A percentile compares a stretch with the other conserved stretches of the same genome.
These are phyloP conservation scores for Philonicus albiceps DNA, from an alignment of 2,888 invertebrate species.

Conservation along the genomic window DNA sequence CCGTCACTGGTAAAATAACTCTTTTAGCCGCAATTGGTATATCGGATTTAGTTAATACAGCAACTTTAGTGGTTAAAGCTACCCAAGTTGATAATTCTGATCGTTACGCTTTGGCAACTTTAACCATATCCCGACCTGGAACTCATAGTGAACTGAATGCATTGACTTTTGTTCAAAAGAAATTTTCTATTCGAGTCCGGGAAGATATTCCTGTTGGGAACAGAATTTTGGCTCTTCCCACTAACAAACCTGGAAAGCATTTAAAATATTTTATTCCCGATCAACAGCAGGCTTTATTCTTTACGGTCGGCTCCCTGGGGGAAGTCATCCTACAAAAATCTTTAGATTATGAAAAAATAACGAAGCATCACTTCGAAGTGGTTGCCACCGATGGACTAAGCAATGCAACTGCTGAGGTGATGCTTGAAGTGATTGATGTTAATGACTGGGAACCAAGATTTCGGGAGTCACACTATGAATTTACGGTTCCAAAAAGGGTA, in stretches of 20 bases:
- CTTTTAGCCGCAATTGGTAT: constrained; percentile 59
- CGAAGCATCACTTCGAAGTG: constrained; percentile 78
- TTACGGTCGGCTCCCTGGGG: constrained; percentile 79
- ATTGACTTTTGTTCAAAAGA: constrained; percentile 71
- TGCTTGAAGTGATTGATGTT: constrained; percentile 82
- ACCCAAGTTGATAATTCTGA: constrained; percentile 86
- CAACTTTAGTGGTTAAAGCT: constrained; percentile 83
- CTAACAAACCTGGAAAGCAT: constrained; percentile 71
- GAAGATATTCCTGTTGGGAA: constrained; percentile 81
- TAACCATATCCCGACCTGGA: constrained; percentile 70
- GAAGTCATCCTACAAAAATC: constrained; percentile 78
- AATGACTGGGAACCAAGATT: constrained; percentile 96
- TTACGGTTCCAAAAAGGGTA: constrained; percentile 64
- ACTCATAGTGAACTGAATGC: constrained; percentile 66
- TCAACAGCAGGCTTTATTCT: constrained; percentile 75
- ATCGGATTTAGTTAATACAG: constrained; percentile 71
- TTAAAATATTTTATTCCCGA: constrained; percentile 81
- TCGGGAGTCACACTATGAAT: constrained; percentile 87
- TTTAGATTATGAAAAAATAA: constrained; percentile 80
- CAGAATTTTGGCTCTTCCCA: constrained; percentile 74
- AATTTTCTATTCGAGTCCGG: constrained; percentile 74
- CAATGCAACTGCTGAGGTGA: constrained; percentile 84
- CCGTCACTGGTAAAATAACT: constrained; percentile 59
- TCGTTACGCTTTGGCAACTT: constrained; percentile 84
- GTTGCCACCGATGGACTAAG: constrained; percentile 78